A percentile compares a stretch with the other conserved stretches of the same genome.
Conservation (phyloP, 2,113 vertebrate genomes). For the Marmota flaviventris region DNA sequence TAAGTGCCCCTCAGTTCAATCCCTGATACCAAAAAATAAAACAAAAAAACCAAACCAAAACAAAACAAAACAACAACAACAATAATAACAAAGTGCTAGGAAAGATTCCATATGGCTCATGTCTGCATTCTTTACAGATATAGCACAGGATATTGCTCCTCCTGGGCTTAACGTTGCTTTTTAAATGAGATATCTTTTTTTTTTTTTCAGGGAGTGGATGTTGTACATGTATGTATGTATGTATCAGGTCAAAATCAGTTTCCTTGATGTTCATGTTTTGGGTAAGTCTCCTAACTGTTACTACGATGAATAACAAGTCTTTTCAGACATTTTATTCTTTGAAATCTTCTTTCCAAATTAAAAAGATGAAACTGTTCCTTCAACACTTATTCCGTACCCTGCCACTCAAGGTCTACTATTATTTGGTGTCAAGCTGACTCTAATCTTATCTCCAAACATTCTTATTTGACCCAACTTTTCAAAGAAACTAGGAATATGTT, state of each 20-base stretch:
- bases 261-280: conserved; percentile 20
- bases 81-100: background rate
- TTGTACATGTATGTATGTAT: background rate
- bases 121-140: background rate
- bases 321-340: background rate
- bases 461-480: conserved; percentile 4
- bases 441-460: background rate
- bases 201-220: background rate
- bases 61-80: no score
- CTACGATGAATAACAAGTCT: background rate
- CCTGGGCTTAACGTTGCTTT: background rate
- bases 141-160: background rate
- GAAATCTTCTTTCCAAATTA: conserved; percentile 21
- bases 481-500: background rate
- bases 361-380: background rate
- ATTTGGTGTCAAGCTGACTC: background rate
- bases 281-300: background rate
- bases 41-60: no score
- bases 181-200: background rate
- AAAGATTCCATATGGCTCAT: conserved; percentile 9
- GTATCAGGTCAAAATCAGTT: background rate
- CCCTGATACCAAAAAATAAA: no score
- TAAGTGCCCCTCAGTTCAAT: no score
- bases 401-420: no score
- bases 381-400: background rate